Evolutionary conservation across 2,888 invertebrate genomes (phyloP).

Genomic region (Caenorhabditis afra): DNA sequence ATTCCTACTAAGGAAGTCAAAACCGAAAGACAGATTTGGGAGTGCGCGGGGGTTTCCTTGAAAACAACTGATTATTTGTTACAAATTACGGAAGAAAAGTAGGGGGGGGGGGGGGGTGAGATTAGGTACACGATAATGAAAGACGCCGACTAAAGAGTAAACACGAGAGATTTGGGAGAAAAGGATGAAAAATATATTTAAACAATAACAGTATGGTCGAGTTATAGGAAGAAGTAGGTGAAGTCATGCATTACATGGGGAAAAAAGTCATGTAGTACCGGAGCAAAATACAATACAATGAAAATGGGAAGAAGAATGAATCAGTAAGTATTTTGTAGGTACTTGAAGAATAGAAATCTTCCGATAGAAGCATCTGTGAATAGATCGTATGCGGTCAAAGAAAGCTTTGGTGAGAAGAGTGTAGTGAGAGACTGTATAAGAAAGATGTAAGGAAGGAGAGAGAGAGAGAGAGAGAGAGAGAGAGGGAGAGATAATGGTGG

Average conservation of each 20-base stretch:
- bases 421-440: neutral
- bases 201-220: too few species aligned
- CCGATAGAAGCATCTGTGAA: conserved; percentile 34
- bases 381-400: conserved; percentile 53
- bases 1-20: conserved; percentile 26
- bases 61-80: conserved; percentile 24
- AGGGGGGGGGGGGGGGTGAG: too few species aligned
- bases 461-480: too few species aligned
- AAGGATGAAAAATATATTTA: neutral
- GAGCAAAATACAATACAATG: conserved; percentile 46
- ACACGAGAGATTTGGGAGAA: conserved; percentile 49
- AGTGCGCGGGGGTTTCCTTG: conserved; percentile 2
- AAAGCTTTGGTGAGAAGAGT: conserved; percentile 59
- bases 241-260: conserved; percentile 42
- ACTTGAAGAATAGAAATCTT: conserved; percentile 23
- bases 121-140: conserved; percentile 63
- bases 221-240: too few species aligned
- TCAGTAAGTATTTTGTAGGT: conserved; percentile 29
- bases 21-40: conserved; percentile 38
- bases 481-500: neutral
- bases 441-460: too few species aligned
- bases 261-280: conserved; percentile 55
- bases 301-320: conserved; percentile 4
- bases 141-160: conserved; percentile 62
- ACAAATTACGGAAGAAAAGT: conserved; percentile 12